Conservation (phyloP, 2,888 invertebrate species). For the Cartodere bifasciata region DNA sequence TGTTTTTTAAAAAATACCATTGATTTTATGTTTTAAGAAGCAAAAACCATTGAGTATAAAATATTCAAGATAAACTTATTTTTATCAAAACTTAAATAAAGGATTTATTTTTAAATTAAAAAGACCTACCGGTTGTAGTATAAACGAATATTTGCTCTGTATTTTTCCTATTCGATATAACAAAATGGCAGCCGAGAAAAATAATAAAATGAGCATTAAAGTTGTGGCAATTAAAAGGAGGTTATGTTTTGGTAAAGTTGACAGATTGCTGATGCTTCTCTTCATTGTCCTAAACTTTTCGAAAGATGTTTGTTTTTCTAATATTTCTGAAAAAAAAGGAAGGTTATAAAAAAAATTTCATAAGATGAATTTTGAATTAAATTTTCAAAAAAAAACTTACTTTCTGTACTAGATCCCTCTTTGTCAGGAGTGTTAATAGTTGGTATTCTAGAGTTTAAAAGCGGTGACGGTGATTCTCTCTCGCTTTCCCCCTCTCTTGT, state of each 20-base stretch:
- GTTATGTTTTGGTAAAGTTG: constrained; percentile 36
- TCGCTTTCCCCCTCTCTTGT: constrained; percentile 28
- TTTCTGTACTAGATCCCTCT: neutral
- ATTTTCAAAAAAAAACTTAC: neutral
- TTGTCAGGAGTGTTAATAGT: neutral
- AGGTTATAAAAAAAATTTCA: neutral
- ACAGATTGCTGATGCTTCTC: constrained; percentile 10
- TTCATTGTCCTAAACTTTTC: neutral
- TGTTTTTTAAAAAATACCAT: neutral
- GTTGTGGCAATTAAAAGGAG: constrained; percentile 42
- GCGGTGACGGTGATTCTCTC: constrained; percentile 22
- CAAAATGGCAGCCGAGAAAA: constrained; percentile 44
- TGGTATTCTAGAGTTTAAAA: constrained; percentile 8
- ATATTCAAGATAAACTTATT: no score
- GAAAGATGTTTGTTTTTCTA: constrained; percentile 1
- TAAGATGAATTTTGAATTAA: neutral
- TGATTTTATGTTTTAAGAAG: no score
- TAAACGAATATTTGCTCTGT: constrained; percentile 25
- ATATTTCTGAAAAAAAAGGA: neutral
- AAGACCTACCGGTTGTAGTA: constrained; percentile 13
- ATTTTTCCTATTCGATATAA: constrained; percentile 43
- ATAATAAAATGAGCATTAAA: constrained; percentile 40
- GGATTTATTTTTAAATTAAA: neutral
- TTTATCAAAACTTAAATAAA: no score
- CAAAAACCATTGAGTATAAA: no score